These are phyloP conservation scores for Scortum barcoo DNA, from an alignment of 2,113 vertebrate species.

Conservation along the genomic window DNA sequence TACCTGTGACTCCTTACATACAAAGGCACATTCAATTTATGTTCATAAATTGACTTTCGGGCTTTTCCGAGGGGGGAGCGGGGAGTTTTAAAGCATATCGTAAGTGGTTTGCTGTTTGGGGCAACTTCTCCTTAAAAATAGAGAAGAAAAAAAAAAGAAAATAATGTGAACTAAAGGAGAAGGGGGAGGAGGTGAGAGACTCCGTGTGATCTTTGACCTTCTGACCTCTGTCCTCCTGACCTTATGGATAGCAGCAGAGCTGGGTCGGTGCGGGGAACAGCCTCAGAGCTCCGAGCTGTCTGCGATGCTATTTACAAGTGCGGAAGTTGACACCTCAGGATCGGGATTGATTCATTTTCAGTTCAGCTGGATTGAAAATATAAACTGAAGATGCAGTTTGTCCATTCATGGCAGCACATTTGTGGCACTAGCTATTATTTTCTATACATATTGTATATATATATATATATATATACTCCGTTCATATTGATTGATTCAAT, in stretches of 20 bases:
- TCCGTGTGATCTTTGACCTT: slow-evolving; percentile 64
- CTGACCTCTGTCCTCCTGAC: slow-evolving; percentile 59
- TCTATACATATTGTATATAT: slow-evolving; percentile 62
- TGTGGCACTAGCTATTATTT: slow-evolving; percentile 54
- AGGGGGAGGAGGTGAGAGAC: slow-evolving; percentile 47
- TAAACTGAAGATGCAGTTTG: slow-evolving; percentile 30
- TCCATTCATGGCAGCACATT: slow-evolving; percentile 46
- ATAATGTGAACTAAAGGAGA: slow-evolving; percentile 66
- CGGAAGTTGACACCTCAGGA: slow-evolving; percentile 29
- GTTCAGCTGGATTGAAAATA: slow-evolving; percentile 53
- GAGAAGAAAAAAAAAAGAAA: slow-evolving; percentile 38
- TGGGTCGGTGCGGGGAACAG: slow-evolving; percentile 44
- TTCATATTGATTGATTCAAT: slow-evolving; percentile 44
- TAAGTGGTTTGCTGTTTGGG: slow-evolving; percentile 55
- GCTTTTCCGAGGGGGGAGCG: slow-evolving; percentile 32
- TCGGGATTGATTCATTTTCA: slow-evolving; percentile 63
- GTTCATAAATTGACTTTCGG: slow-evolving; percentile 56
- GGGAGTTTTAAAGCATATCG: slow-evolving; percentile 15
- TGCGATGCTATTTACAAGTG: slow-evolving; percentile 36
- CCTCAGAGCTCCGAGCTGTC: slow-evolving; percentile 36
- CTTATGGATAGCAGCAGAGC: slow-evolving; percentile 55
- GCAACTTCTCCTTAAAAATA: slow-evolving; percentile 66
- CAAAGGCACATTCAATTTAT: slow-evolving; percentile 56
- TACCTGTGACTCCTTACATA: slow-evolving; percentile 61
- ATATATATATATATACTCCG: slow-evolving; percentile 48